Percentiles rank a stretch among this genome's conserved stretches.
Evolutionary conservation across 2,113 vertebrate species (phyloP).

Genomic region (Macrotus californicus): DNA sequence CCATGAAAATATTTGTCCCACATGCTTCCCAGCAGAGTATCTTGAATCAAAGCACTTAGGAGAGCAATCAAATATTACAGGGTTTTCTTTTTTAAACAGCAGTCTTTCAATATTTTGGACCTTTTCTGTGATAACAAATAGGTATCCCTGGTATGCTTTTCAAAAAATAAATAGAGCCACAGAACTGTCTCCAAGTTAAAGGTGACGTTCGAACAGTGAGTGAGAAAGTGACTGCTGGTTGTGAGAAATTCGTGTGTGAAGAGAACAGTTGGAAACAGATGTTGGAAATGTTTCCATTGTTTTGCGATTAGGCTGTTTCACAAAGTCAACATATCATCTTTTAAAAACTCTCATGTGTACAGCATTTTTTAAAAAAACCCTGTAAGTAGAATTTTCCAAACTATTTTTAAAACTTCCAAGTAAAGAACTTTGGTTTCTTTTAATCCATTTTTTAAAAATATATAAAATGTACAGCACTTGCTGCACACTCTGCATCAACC

Average conservation of each 20-base stretch:
- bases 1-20: neutral
- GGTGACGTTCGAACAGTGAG: neutral
- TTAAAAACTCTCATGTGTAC: neutral
- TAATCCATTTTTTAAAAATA: neutral
- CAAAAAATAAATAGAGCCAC: neutral
- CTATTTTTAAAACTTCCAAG: neutral
- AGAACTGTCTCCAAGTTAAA: neutral
- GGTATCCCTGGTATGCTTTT: neutral
- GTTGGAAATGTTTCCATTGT: neutral
- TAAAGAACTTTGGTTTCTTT: neutral
- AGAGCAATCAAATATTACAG: neutral
- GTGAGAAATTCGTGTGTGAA: neutral
- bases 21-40: neutral
- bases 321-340: neutral
- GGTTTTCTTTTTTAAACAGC: neutral
- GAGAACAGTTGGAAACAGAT: neutral
- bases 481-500: conserved; percentile 93
- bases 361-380: neutral
- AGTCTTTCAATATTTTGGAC: neutral
- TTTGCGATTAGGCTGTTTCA: neutral
- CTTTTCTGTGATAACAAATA: neutral
- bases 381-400: neutral
- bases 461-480: conserved; percentile 85
- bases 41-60: neutral
- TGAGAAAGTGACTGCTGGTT: neutral